Base-by-base conservation (phyloP, 2,113 vertebrate species). In the Tetrax tetrax region DNA sequence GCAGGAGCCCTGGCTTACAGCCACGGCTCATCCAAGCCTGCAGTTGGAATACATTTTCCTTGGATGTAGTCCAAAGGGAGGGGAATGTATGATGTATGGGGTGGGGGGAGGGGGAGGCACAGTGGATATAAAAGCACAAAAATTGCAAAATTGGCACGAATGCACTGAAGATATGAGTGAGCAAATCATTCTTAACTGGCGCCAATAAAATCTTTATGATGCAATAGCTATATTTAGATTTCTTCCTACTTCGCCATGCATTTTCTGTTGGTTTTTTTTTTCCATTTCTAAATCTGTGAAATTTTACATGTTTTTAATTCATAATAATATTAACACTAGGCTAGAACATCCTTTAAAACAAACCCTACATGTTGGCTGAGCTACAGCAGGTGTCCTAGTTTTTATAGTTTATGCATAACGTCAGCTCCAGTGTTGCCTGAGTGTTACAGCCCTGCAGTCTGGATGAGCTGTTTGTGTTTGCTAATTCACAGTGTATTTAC, bases 61-160 rank as follows among this genome's bases (percentile, higher is more conserved):
- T 95, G 90, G 90, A 51, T 56, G 31, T 28, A 12, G n/a, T 95
- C 88, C 90, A 96, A 66, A 93, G 54, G 68, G 85, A 93, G 68
- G 33, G 35, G 33, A 83, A 64, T 33, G 69, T 74, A 71, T 93
- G 70, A 93, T 92, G 64, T 81, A 69, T 74, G 78, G 65, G 56
- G 29, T 13, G 23, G 8, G 13, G 8, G 8, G 19, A 28, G 24
- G 23, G 43, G 41, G 23, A n/a, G n/a, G n/a, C n/a, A n/a, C n/a
- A n/a, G n/a, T n/a, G n/a, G 3, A 41, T 33, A 17, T 61, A 74
- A 90, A 89, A 94, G 61, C 75, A 83, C 64, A 89, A 83, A 85
- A 92, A 84, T 65, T 87, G 88, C 95, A 83, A 71, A 92, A 89
- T 27, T 90, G 88, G 92, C 89, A 79, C 56, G 86, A 88, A 87